Evolutionary conservation across 2,797 vertebrate genomes (phyloP).

Genomic region (Triplophysa bombifrons): DNA sequence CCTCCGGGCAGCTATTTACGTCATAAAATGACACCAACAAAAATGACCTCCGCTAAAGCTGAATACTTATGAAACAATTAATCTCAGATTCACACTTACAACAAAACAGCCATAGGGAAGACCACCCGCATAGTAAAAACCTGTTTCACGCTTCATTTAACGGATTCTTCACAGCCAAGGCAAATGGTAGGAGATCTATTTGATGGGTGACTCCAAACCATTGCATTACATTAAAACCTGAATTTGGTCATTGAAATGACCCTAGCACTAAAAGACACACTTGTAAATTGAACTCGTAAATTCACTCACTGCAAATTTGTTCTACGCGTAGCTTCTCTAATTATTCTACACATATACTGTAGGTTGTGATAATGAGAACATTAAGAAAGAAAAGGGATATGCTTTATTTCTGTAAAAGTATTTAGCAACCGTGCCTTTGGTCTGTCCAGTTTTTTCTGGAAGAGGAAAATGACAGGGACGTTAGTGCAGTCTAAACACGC

Average conservation of each 20-base stretch:
- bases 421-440: conserved; percentile 5
- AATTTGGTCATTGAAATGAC: conserved; percentile 7
- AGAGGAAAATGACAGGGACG: conserved; percentile 19
- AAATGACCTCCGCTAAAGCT: too few relatives aligned
- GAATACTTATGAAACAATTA: conserved; percentile 35
- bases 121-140: conserved; percentile 44
- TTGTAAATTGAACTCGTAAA: background rate
- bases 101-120: conserved; percentile 20
- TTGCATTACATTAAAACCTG: background rate
- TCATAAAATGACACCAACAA: too few relatives aligned
- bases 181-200: conserved; percentile 3
- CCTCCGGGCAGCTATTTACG: too few relatives aligned
- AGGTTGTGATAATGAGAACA: conserved; percentile 17
- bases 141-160: conserved; percentile 54
- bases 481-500: conserved; percentile 51
- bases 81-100: conserved; percentile 33
- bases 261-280: conserved; percentile 2
- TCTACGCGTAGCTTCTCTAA: conserved; percentile 32
- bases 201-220: conserved; percentile 16
- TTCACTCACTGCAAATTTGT: conserved; percentile 26
- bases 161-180: conserved; percentile 30
- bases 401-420: background rate
- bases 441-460: conserved; percentile 43
- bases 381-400: background rate
- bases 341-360: background rate